Evolutionary conservation across 2,113 vertebrate genomes (phyloP), one percentile per base, ranked within the genome.

Genomic region (Formicarius rufipectus): DNA sequence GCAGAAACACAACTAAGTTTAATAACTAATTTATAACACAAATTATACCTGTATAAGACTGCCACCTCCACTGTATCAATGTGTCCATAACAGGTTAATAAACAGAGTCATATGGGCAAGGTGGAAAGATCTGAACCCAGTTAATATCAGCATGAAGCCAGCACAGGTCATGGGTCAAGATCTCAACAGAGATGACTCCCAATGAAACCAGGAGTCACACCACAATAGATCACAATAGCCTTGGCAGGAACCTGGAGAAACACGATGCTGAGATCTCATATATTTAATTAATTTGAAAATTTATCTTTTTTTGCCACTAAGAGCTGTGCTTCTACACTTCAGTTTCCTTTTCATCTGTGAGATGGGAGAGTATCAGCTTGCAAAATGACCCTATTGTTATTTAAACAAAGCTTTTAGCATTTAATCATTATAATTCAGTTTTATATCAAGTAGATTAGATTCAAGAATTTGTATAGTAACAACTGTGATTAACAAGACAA

Each of bases 401-500:
- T 93, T 89, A 89, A 94, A 91, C 60, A 76, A 72, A 93, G 62
- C 23, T 75, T 62, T 87, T 64, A 75, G 74, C 49, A 87, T 87
- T 92, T 84, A 87, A 85, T 89, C 12, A 85, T 80, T 91, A 55
- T 66, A 82, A 95, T 73, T 74, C 15, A 85, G 53, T 79, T 94
- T 87, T 58, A 53, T 89, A 73, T 60, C 27, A 56, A 49, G 45
- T 21, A 93, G 71, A 87, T 93, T 66, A 81, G 35, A 53, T 49
- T 44, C 1, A 84, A 89, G 75, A 94, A 85, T 83, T 85, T 93
- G 87, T 82, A 84, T 30, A 84, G 60, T 28, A 94, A 93, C 47
- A 89, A 72, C 81, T 79, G 81, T 84, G 92, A 92, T 94, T 97
- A 97, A 94, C 58, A 86, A 39, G 69, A 59, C 64, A 80, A 71